Evolutionary conservation across 2,888 invertebrate genomes (phyloP).

Genomic region (Cylindroiulus punctatus): DNA sequence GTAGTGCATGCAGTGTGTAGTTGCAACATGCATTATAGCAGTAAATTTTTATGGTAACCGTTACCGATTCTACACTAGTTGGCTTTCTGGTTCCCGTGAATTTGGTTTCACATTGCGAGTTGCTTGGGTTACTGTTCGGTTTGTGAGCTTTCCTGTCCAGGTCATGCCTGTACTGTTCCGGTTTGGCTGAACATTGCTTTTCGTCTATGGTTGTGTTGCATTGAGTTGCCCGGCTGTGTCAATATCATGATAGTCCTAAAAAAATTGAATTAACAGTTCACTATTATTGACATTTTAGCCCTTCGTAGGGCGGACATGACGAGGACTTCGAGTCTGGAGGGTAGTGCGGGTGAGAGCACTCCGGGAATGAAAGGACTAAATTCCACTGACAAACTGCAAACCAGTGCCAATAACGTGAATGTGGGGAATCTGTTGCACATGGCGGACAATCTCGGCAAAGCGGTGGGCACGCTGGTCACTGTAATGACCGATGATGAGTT

Average conservation of each 20-base stretch:
- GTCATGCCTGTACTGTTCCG: neutral
- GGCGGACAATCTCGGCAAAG: slow-evolving; percentile 86
- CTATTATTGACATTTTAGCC: slow-evolving; percentile 42
- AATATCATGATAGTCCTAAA: neutral
- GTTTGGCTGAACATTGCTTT: neutral
- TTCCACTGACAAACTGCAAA: slow-evolving; percentile 61
- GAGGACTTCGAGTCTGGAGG: slow-evolving; percentile 49
- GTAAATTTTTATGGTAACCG: neutral
- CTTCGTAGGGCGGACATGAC: slow-evolving; percentile 50
- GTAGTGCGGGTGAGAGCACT: slow-evolving; percentile 15
- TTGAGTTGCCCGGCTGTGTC: too few relatives aligned
- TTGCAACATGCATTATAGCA: neutral
- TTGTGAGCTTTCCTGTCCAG: neutral
- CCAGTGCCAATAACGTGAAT: slow-evolving; percentile 67
- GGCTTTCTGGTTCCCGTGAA: neutral
- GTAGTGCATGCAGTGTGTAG: neutral
- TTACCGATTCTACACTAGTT: neutral
- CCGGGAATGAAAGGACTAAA: slow-evolving; percentile 55
- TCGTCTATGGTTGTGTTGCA: neutral
- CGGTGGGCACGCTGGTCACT: slow-evolving; percentile 87
- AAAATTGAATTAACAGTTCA: slow-evolving; percentile 8
- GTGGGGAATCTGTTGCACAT: slow-evolving; percentile 81
- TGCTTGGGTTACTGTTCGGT: neutral
- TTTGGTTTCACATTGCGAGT: neutral
- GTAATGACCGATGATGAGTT: slow-evolving; percentile 83